Conservation (phyloP, 2,888 invertebrate genomes). For the Euplagia quadripunctaria region DNA sequence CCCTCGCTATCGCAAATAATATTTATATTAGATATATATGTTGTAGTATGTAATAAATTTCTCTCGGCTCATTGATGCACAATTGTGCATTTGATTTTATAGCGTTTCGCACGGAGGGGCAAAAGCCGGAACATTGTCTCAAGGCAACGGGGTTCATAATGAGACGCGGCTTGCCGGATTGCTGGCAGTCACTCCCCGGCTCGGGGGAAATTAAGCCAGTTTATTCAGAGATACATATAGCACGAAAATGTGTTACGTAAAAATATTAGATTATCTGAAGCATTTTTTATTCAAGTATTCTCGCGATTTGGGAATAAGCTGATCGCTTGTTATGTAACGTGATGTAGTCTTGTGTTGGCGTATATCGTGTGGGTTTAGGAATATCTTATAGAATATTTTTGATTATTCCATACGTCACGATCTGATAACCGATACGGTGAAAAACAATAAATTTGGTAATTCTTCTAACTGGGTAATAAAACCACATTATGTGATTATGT, state of each 20-base stretch:
- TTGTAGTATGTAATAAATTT: background rate
- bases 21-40: no score
- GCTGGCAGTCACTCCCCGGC: constrained; percentile 61
- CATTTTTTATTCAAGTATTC: constrained; percentile 39
- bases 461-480: background rate
- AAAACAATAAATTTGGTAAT: no score
- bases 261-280: constrained; percentile 51
- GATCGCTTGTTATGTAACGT: constrained; percentile 8
- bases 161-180: constrained; percentile 68
- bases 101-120: constrained; percentile 32
- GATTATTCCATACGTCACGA: background rate
- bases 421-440: background rate
- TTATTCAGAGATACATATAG: constrained; percentile 68
- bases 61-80: constrained; percentile 38
- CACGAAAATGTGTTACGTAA: constrained; percentile 47
- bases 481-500: no score
- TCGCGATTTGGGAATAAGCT: constrained; percentile 15
- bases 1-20: no score
- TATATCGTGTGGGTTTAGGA: background rate
- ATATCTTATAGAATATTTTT: background rate
- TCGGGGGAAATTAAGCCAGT: constrained; percentile 77
- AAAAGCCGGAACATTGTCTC: constrained; percentile 57
- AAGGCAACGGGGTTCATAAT: constrained; percentile 68
- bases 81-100: constrained; percentile 51
- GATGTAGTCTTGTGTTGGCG: background rate